Evolutionary conservation across 2,113 vertebrate genomes (phyloP).

Genomic region (Strix uralensis): DNA sequence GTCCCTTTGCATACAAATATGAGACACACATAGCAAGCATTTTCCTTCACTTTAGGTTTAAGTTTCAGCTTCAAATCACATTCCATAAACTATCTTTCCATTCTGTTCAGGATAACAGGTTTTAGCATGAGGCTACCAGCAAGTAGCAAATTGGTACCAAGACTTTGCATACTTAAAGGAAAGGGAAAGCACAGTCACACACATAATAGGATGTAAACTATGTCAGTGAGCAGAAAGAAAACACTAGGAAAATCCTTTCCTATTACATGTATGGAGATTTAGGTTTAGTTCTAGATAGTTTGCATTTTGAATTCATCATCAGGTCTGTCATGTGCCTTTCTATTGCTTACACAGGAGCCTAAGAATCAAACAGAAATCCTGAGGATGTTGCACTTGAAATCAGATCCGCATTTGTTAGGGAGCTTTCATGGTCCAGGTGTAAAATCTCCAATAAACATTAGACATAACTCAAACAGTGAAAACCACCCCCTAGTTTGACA

Average conservation of each 20-base stretch:
- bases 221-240: not conserved
- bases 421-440: constrained; percentile 60
- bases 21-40: not conserved
- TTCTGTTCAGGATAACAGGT: not conserved
- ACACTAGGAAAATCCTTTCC: constrained; percentile 15
- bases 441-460: constrained; percentile 54
- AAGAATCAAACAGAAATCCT: constrained; percentile 13
- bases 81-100: not conserved
- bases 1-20: not conserved
- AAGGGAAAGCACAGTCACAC: not conserved
- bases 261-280: not conserved
- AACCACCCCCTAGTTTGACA: constrained; percentile 28
- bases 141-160: not conserved
- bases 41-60: not conserved
- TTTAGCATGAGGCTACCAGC: not conserved
- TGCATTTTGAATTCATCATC: not conserved
- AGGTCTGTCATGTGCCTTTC: not conserved
- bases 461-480: constrained; percentile 15
- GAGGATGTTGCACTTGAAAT: constrained; percentile 5
- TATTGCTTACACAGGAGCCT: not conserved
- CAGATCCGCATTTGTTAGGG: not conserved
- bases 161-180: not conserved
- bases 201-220: not conserved
- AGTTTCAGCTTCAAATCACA: not conserved
- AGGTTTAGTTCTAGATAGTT: not conserved